Conservation (phyloP, 2,888 invertebrate species). For the Pandemis cinnamomeana region DNA sequence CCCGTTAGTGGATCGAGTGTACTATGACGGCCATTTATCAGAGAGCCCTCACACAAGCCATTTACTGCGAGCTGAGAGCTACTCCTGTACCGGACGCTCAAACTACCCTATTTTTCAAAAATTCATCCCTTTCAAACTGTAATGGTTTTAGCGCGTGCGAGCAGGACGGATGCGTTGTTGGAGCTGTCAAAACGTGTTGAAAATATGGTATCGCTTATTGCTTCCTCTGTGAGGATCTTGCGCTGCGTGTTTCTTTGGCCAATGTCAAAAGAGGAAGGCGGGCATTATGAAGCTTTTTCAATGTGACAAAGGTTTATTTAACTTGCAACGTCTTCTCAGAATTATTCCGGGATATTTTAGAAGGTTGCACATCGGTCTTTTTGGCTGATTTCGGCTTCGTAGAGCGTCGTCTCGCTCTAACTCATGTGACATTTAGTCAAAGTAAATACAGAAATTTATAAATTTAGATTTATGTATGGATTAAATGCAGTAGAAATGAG, state of each 20-base stretch:
- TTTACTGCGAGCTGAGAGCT: neutral
- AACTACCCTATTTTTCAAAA: slow-evolving; percentile 34
- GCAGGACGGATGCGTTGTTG: slow-evolving; percentile 13
- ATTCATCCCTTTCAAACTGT: slow-evolving; percentile 18
- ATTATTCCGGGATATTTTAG: too few relatives aligned
- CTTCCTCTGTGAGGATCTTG: neutral
- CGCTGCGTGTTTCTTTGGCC: neutral
- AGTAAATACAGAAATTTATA: too few relatives aligned
- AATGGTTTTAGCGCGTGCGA: neutral
- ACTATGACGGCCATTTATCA: slow-evolving; percentile 20
- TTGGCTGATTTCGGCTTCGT: too few relatives aligned
- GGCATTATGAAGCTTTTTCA: neutral
- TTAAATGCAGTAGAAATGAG: too few relatives aligned
- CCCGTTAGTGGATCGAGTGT: slow-evolving; percentile 1
- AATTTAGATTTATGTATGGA: too few relatives aligned
- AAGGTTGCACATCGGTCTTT: too few relatives aligned
- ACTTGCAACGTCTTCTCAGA: too few relatives aligned
- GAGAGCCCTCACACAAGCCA: neutral
- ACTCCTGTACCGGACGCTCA: slow-evolving; percentile 9
- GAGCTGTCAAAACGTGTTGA: slow-evolving; percentile 19
- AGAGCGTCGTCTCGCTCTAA: too few relatives aligned
- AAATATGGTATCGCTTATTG: slow-evolving; percentile 37
- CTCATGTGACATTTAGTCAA: too few relatives aligned
- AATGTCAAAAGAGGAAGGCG: neutral
- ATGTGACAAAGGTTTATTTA: too few relatives aligned